phyloP scores from a whole-genome alignment of 2,113 vertebrate genomes.

The Hippolais icterina region DNA sequence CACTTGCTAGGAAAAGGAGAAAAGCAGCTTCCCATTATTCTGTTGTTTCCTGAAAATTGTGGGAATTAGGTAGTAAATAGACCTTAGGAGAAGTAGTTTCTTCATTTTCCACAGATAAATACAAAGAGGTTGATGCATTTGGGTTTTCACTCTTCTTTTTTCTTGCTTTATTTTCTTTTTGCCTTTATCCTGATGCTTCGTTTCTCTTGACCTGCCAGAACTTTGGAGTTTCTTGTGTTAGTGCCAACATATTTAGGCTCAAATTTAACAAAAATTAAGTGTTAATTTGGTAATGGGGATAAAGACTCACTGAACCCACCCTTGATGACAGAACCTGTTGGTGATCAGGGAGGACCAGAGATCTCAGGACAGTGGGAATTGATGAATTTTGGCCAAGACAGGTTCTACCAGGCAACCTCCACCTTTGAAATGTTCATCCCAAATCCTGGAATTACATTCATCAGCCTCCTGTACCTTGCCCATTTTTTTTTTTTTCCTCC shows the following conservation, averaged over 20 bases:
- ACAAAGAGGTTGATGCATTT: not conserved
- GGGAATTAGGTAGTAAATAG: not conserved
- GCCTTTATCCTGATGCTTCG: not conserved
- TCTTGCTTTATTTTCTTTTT: not conserved
- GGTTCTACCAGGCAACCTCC: not conserved
- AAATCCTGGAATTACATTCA: not conserved
- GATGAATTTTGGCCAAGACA: not conserved
- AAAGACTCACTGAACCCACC: accelerated
- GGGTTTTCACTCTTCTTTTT: not conserved
- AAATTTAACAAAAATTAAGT: not conserved
- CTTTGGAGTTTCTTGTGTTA: not conserved
- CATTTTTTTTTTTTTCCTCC: not conserved
- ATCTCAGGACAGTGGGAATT: not conserved
- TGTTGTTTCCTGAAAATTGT: not conserved
- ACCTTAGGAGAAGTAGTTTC: not conserved
- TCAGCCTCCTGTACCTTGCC: not conserved
- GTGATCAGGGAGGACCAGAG: too few species aligned
- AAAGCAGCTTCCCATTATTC: not conserved
- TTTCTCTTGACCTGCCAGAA: not conserved
- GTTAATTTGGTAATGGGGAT: not conserved
- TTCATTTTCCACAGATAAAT: not conserved
- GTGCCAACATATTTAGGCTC: not conserved
- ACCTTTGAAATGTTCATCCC: not conserved
- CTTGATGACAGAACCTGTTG: not conserved
- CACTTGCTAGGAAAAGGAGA: not conserved